These are phyloP conservation scores for Ptiloglossa arizonensis DNA, from an alignment of 1,140 invertebrate species.

Conservation along the genomic window DNA sequence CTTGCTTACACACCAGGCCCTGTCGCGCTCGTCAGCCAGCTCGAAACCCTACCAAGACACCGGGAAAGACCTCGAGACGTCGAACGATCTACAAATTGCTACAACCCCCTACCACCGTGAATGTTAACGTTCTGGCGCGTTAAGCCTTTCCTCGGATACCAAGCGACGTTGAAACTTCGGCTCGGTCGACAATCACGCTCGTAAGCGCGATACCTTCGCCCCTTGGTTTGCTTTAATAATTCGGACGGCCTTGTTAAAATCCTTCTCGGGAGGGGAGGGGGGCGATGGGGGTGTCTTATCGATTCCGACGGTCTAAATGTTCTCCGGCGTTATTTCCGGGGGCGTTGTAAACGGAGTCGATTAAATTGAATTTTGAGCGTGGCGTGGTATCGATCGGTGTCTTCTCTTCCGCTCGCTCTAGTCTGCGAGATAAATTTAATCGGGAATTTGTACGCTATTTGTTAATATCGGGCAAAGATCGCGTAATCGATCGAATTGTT, in stretches of 20 bases:
- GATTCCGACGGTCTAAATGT: conserved; percentile 1
- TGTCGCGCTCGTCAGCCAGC: conserved; percentile 54
- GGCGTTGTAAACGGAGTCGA: background rate
- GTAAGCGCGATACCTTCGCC: conserved; percentile 5
- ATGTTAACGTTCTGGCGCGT: conserved; percentile 15
- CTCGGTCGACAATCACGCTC: conserved; percentile 44
- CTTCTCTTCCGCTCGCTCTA: no score
- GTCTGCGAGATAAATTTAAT: no score
- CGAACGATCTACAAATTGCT: conserved; percentile 64
- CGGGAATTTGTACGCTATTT: no score
- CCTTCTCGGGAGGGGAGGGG: conserved; percentile 3
- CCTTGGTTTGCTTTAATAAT: conserved; percentile 55
- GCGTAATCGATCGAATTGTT: no score
- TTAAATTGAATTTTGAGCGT: background rate
- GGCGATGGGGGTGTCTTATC: background rate
- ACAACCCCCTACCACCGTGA: conserved; percentile 12
- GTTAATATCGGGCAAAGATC: no score
- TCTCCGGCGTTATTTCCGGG: background rate
- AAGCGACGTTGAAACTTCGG: conserved; percentile 50
- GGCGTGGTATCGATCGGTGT: no score
- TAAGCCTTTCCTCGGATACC: conserved; percentile 39
- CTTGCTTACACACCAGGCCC: conserved; percentile 57
- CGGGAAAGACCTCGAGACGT: conserved; percentile 57
- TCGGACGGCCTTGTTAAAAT: conserved; percentile 47
- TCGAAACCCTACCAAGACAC: conserved; percentile 28